Evolutionary conservation across 1,140 invertebrate species (phyloP), one percentile per base, ranked within the genome.

Genomic region (Bombus impatiens): DNA sequence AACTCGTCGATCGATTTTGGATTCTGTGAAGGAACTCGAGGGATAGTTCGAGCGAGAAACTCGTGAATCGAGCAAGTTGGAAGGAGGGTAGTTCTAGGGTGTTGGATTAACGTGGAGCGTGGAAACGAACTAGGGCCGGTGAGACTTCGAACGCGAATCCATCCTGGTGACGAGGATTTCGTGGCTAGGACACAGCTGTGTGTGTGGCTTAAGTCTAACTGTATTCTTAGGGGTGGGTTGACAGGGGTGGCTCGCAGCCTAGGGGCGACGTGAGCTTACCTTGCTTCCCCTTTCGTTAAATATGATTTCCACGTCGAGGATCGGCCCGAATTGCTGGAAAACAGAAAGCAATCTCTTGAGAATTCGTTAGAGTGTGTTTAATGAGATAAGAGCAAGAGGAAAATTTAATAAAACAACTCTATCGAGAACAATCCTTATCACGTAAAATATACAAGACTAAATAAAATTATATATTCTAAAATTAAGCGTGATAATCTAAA

Each of bases 241-340:
- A 91, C 70, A 91, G 90, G 91, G 91, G 90, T 91, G 90, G 91
- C 77, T 92, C 90, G 91, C 88, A 67, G 85, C 86, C 74, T 79
- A 77, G 85, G 84, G 87, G 81, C 90, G 68, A 87, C 78, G 85
- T 92, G 76, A 87, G 96, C 97, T 97, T 97, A 99, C 99, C 98
- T 99, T 99, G 91, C 98, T 99, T 94, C 99, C 99, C 91, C 99
- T 96, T 96, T 99, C 99, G 96, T 99, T 99, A 96, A 99, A 99
- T 95, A 99, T 99, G 93, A 99, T 99, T 97, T 99, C 99, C 95
- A 99, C 99, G 96, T 99, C 99, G 94, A 99, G 96, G 94, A 99
- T 99, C 93, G 97, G 97, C 92, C 99, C 99, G 96, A 98, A 99
- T 98, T 99, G 98, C 98, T 99, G 97, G 94, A 98, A 98, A 94